Conservation (phyloP, 2,797 vertebrate genomes). For the Sebastiscus tertius region DNA sequence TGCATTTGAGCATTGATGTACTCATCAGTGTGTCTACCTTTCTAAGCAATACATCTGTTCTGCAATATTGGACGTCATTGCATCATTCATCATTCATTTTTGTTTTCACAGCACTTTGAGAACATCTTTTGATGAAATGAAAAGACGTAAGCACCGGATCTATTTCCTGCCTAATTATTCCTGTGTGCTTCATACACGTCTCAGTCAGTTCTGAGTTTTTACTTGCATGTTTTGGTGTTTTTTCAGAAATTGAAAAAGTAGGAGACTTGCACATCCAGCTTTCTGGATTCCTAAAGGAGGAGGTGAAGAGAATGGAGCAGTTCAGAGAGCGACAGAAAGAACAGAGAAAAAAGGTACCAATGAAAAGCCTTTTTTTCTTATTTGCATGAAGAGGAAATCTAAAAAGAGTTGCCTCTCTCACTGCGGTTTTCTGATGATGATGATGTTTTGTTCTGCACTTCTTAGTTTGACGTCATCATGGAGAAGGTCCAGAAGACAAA, state of each 20-base stretch:
- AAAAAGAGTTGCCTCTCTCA: not conserved
- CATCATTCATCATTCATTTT: not conserved
- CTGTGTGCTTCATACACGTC: not conserved
- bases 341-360: conserved; percentile 90
- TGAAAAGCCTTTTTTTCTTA: not conserved
- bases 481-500: conserved; percentile 95
- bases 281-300: conserved; percentile 87
- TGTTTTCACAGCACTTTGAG: conserved; percentile 86
- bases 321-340: conserved; percentile 97
- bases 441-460: not conserved
- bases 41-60: not conserved
- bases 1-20: not conserved
- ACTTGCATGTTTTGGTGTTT: not conserved
- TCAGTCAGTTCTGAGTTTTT: not conserved
- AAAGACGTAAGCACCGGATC: conserved; percentile 86
- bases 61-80: not conserved
- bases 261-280: conserved; percentile 93
- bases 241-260: conserved; percentile 90
- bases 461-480: conserved; percentile 90
- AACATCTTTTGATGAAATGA: conserved; percentile 90
- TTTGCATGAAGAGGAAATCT: conserved; percentile 22
- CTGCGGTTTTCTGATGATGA: not conserved
- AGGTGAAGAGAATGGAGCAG: conserved; percentile 89
- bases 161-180: not conserved
- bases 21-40: not conserved